phyloP scores from a whole-genome alignment of 2,888 invertebrate species.

The Cataglyphis albicans region DNA sequence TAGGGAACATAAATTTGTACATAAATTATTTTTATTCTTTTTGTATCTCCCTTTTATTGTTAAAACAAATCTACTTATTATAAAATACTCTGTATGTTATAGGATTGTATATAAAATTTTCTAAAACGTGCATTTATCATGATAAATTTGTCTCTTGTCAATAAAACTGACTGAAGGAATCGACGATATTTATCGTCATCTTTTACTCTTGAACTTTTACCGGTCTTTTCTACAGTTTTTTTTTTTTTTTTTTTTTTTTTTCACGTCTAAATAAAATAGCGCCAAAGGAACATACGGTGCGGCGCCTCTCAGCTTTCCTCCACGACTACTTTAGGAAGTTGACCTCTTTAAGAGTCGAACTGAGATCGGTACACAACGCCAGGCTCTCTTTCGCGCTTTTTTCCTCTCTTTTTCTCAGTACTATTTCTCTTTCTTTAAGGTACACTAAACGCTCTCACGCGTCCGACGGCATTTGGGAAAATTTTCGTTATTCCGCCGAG shows the following conservation, averaged over 20 bases:
- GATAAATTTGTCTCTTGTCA: neutral
- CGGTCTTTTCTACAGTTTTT: neutral
- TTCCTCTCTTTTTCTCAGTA: neutral
- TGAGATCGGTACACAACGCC: neutral
- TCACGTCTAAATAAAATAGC: conserved; percentile 10
- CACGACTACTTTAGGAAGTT: conserved; percentile 18
- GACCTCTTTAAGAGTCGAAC: conserved; percentile 28
- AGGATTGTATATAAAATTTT: neutral
- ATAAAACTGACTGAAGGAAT: neutral
- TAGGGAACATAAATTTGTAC: no score
- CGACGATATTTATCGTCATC: neutral
- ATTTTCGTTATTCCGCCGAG: conserved; percentile 67
- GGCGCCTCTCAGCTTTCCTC: conserved; percentile 10
- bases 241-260: neutral
- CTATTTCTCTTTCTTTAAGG: conserved; percentile 46
- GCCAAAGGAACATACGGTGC: neutral
- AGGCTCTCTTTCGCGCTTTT: conserved; percentile 2
- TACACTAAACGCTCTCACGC: conserved; percentile 41
- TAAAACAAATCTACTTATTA: no score
- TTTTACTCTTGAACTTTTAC: neutral
- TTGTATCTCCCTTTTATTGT: no score
- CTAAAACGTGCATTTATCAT: neutral
- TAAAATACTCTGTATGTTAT: neutral
- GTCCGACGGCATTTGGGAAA: conserved; percentile 57
- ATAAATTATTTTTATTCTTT: no score